A percentile compares a stretch with the other conserved stretches of the same genome.
Conservation (phyloP, 92 coral and sea anemone species). For the Scolanthus callimorphus region DNA sequence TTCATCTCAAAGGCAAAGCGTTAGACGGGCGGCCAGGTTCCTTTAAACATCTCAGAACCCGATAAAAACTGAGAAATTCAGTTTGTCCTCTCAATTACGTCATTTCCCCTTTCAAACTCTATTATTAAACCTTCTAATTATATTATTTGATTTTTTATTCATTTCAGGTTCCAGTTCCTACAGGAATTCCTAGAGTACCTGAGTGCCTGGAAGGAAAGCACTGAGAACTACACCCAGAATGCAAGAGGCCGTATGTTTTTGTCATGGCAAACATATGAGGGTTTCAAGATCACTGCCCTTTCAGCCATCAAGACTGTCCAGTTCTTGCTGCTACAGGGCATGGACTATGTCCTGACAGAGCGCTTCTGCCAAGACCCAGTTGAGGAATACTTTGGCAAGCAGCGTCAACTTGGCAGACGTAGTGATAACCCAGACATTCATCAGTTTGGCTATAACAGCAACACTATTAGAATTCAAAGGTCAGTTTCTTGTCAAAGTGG, state of each 20-base stretch:
- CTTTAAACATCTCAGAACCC: too few species aligned
- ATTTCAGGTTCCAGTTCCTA: constrained; percentile 21
- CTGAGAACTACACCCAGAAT: constrained; percentile 45
- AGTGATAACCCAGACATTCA: too few species aligned
- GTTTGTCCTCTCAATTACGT: too few species aligned
- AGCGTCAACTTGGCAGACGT: too few species aligned
- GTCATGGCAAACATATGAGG: constrained; percentile 56
- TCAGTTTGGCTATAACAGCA: too few species aligned
- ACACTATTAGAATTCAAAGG: too few species aligned
- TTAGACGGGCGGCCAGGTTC: too few species aligned
- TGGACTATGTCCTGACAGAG: constrained; percentile 61
- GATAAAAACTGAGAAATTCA: too few species aligned
- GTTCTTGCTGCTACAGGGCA: constrained; percentile 44
- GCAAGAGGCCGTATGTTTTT: constrained; percentile 53
- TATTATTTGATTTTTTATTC: not conserved
- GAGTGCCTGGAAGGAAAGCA: constrained; percentile 44
- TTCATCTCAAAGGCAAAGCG: too few species aligned
- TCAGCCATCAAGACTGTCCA: constrained; percentile 46
- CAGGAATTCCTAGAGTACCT: constrained; percentile 41
- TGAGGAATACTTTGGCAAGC: constrained; percentile 37
- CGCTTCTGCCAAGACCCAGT: constrained; percentile 55
- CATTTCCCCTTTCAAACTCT: too few species aligned
- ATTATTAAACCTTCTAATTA: not conserved
- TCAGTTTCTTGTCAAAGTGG: too few species aligned
- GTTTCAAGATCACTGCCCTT: constrained; percentile 17